Percentiles rank a stretch among this genome's conserved stretches.
Evolutionary conservation across 2,888 invertebrate genomes (phyloP).

Genomic region (Alviniconcha strummeri): DNA sequence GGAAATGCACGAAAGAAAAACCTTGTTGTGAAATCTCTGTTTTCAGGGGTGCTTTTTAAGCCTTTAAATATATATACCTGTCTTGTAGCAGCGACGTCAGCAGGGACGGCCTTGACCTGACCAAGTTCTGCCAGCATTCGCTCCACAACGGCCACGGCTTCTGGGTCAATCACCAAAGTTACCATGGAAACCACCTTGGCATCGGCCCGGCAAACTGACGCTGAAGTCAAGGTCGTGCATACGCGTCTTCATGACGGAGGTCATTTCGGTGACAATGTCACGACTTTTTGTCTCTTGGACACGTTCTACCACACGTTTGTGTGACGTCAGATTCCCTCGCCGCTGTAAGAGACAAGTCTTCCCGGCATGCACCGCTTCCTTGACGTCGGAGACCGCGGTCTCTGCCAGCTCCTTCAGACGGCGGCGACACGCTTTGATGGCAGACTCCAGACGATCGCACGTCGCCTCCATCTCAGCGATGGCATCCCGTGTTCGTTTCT

Average conservation of each 20-base stretch:
- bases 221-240: background rate
- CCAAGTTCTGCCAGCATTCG: too few species aligned
- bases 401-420: background rate
- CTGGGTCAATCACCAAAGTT: too few species aligned
- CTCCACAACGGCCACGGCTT: too few species aligned
- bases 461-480: background rate
- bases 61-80: too few species aligned
- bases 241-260: background rate
- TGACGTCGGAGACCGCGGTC: background rate
- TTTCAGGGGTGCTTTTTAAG: too few species aligned
- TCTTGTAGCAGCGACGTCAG: too few species aligned
- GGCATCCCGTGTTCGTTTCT: background rate
- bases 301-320: background rate
- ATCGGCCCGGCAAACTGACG: too few species aligned
- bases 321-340: background rate
- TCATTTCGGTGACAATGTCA: background rate
- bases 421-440: background rate
- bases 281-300: background rate
- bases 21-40: too few species aligned
- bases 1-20: too few species aligned
- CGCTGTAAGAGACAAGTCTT: background rate
- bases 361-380: background rate
- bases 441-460: constrained; percentile 1
- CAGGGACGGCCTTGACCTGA: too few species aligned
- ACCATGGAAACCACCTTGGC: too few species aligned